Evolutionary conservation across 2,888 invertebrate genomes (phyloP).

Genomic region (Drosophila diplacantha): DNA sequence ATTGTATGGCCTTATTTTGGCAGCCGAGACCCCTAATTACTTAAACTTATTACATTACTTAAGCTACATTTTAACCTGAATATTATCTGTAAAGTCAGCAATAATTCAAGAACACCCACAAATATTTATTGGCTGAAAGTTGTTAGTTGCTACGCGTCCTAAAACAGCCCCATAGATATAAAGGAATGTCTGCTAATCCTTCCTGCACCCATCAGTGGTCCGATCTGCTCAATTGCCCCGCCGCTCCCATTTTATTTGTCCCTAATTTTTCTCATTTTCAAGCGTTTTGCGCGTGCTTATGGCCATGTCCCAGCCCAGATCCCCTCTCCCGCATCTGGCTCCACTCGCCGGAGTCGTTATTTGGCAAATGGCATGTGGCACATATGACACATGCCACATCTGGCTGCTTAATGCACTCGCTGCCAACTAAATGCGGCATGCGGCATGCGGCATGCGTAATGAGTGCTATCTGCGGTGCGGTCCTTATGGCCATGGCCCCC

Average conservation of each 20-base stretch:
- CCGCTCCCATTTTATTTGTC: not conserved
- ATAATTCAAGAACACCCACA: not conserved
- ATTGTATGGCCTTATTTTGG: slow-evolving; percentile 3
- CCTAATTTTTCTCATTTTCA: slow-evolving; percentile 21
- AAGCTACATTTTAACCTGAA: not conserved
- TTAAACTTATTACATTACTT: not conserved
- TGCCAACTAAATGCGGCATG: slow-evolving; percentile 28
- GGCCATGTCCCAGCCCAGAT: not conserved
- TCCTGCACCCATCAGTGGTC: not conserved
- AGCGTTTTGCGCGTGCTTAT: slow-evolving; percentile 14
- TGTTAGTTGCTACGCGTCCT: too few species aligned
- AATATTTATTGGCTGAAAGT: too few species aligned
- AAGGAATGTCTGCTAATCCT: not conserved
- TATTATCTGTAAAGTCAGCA: too few species aligned
- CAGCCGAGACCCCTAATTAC: slow-evolving; percentile 4
- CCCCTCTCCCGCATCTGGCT: too few species aligned
- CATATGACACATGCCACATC: slow-evolving; percentile 13
- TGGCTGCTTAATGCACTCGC: slow-evolving; percentile 24
- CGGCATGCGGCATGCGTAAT: slow-evolving; percentile 27
- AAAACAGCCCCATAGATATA: not conserved
- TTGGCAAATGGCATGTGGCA: slow-evolving; percentile 26
- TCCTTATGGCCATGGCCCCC: not conserved
- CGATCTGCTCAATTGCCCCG: not conserved
- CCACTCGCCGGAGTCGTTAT: slow-evolving; percentile 1
- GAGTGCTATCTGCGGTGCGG: slow-evolving; percentile 15